Evolutionary conservation across 2,888 invertebrate genomes (phyloP).

Genomic region (Drosophila pullipes): DNA sequence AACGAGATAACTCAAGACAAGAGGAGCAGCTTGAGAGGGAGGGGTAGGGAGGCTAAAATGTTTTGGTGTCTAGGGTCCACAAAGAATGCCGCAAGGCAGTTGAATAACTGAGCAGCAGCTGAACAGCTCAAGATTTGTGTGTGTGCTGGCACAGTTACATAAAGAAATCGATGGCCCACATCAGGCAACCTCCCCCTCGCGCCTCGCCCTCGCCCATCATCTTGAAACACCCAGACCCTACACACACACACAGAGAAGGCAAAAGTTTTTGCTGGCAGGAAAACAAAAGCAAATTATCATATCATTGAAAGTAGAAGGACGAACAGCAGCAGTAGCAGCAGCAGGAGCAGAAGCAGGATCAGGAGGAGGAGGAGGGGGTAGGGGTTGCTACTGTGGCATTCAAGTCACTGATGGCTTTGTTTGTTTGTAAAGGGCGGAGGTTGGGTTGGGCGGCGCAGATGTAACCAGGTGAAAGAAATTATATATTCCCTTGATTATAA

Average conservation of each 20-base stretch:
- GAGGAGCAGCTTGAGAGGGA: conserved; percentile 2
- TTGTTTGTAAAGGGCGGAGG: conserved; percentile 38
- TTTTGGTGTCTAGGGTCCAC: conserved; percentile 53
- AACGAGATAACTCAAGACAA: conserved; percentile 62
- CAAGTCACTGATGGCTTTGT: conserved; percentile 58
- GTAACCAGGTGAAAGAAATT: conserved; percentile 84
- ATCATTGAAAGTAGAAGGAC: conserved; percentile 64
- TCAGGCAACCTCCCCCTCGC: conserved; percentile 10
- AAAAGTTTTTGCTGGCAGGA: conserved; percentile 66
- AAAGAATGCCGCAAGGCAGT: conserved; percentile 47
- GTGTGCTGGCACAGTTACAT: conserved; percentile 51
- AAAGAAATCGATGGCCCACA: conserved; percentile 55
- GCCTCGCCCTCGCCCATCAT: not conserved
- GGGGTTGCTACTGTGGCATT: conserved; percentile 28
- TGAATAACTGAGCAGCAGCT: conserved; percentile 47
- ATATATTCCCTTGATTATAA: conserved; percentile 84
- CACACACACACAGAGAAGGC: conserved; percentile 27
- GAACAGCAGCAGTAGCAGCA: not conserved
- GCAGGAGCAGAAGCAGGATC: conserved; percentile 6
- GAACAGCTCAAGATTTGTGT: conserved; percentile 19
- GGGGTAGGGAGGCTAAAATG: conserved; percentile 28
- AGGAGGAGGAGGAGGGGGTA: conserved; percentile 2
- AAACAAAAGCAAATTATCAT: conserved; percentile 81
- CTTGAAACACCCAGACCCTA: conserved; percentile 20
- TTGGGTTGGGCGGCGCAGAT: conserved; percentile 29